Evolutionary conservation across 2,797 vertebrate species (phyloP).

Genomic region (Amazonetta brasiliensis): DNA sequence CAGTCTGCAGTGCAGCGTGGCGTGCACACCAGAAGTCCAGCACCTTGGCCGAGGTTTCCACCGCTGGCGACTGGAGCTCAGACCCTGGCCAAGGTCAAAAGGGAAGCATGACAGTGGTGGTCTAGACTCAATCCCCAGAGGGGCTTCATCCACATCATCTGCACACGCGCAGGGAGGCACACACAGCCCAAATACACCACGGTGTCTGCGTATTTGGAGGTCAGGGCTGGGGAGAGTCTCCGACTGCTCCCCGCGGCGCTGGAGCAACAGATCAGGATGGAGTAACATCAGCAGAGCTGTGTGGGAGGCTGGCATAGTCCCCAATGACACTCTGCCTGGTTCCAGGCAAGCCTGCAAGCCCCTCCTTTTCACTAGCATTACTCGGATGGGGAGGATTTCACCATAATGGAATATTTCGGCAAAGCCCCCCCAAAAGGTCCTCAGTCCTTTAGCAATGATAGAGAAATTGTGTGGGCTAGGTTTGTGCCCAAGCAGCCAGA

Average conservation of each 20-base stretch:
- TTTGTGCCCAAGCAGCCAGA: neutral
- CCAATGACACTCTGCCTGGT: neutral
- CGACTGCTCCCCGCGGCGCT: rapidly evolving
- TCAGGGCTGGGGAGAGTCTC: neutral
- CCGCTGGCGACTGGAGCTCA: neutral
- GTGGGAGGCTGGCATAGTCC: neutral
- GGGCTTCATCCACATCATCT: neutral
- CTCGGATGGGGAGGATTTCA: neutral
- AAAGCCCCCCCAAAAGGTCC: neutral
- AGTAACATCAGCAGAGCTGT: neutral
- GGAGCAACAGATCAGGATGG: neutral
- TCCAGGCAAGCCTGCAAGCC: neutral
- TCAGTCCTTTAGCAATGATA: neutral
- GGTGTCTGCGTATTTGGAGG: neutral
- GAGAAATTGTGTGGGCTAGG: rapidly evolving
- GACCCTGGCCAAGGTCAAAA: neutral
- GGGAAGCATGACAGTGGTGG: neutral
- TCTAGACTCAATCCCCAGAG: neutral
- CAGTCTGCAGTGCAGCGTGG: neutral
- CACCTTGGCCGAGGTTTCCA: conserved; percentile 4
- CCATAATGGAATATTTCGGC: neutral
- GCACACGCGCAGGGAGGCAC: rapidly evolving
- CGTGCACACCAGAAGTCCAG: neutral
- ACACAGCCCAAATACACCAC: neutral
- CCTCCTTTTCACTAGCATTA: neutral